phyloP scores from a whole-genome alignment of 2,888 invertebrate species.

The Athalia cordata region DNA sequence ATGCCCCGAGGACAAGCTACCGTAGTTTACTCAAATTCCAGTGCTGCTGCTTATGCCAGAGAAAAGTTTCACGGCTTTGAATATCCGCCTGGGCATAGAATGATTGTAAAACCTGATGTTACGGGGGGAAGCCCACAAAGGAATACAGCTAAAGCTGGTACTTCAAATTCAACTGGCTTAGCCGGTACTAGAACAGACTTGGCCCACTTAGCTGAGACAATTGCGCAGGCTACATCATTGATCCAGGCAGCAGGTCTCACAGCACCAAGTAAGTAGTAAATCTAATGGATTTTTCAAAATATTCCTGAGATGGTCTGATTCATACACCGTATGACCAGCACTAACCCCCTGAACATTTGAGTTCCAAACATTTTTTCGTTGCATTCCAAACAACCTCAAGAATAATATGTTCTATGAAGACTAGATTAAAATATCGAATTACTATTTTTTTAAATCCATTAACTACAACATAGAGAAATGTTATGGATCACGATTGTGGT shows the following conservation, averaged over 20 bases:
- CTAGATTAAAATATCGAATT: neutral
- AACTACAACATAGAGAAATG: neutral
- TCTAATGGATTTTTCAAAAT: neutral
- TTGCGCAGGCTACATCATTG: slow-evolving; percentile 85
- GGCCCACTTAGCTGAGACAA: slow-evolving; percentile 82
- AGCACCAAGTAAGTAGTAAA: slow-evolving; percentile 65
- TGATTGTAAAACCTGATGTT: slow-evolving; percentile 83
- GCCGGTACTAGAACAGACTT: slow-evolving; percentile 76
- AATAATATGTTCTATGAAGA: neutral
- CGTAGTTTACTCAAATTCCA: slow-evolving; percentile 83
- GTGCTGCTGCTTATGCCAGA: slow-evolving; percentile 85
- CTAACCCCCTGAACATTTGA: too few relatives aligned
- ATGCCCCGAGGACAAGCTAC: slow-evolving; percentile 77
- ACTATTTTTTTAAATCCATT: neutral
- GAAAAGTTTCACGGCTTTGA: slow-evolving; percentile 94
- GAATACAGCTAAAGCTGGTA: slow-evolving; percentile 62
- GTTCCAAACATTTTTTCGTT: too few relatives aligned
- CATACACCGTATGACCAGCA: too few relatives aligned
- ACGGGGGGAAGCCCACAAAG: slow-evolving; percentile 64
- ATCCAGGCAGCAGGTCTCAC: slow-evolving; percentile 80
- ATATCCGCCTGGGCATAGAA: slow-evolving; percentile 90
- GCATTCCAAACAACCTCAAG: too few relatives aligned
- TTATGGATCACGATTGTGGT: too few relatives aligned
- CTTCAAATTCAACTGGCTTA: slow-evolving; percentile 62
- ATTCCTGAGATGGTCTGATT: neutral